Conservation (phyloP, 2,113 vertebrate species). For the Sisor rabdophorus region DNA sequence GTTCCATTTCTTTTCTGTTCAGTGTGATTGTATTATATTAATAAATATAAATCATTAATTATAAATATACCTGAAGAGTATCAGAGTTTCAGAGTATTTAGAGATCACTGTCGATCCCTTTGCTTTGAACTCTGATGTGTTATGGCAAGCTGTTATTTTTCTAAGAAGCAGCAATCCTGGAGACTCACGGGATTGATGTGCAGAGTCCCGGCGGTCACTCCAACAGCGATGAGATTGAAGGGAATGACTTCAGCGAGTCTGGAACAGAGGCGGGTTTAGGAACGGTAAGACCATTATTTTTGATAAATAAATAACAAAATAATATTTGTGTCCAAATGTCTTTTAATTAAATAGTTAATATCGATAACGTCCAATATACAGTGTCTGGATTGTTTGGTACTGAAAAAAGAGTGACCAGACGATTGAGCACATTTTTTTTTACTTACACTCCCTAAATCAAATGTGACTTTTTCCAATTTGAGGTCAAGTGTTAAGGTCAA, state of each 20-base stretch:
- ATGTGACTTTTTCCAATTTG: not conserved
- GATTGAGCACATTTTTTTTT: slow-evolving; percentile 5
- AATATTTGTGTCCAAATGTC: not conserved
- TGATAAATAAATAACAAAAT: not conserved
- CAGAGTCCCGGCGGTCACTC: slow-evolving; percentile 98
- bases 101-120: no score
- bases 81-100: not conserved
- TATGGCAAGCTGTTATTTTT: slow-evolving; percentile 94
- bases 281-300: slow-evolving; percentile 25
- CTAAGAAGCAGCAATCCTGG: slow-evolving; percentile 99
- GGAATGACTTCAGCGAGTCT: slow-evolving; percentile 93
- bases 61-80: not conserved
- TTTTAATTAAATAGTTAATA: not conserved
- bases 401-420: slow-evolving; percentile 59
- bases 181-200: slow-evolving; percentile 97
- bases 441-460: not conserved
- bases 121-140: slow-evolving; percentile 74
- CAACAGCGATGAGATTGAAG: slow-evolving; percentile 93
- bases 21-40: not conserved
- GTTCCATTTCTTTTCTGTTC: no score
- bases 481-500: no score
- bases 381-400: slow-evolving; percentile 58
- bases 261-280: slow-evolving; percentile 50
- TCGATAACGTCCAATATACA: slow-evolving; percentile 50
- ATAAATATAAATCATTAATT: not conserved